A percentile compares a stretch with the other conserved stretches of the same genome.
phyloP scores from a whole-genome alignment of 92 coral and sea anemone species.

The Epizoanthus ramosus region DNA sequence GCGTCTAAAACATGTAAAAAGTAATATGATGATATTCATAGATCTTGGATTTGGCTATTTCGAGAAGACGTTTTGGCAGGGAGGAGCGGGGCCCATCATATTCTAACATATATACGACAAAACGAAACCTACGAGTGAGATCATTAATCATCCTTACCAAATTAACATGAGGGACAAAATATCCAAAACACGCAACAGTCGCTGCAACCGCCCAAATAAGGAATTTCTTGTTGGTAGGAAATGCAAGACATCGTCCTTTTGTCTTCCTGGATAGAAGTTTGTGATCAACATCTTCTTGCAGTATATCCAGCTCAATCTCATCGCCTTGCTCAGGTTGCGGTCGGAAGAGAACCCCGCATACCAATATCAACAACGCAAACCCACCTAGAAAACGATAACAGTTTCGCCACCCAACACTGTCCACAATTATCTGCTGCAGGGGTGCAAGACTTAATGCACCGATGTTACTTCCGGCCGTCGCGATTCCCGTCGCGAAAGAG shows the following conservation, averaged over 20 bases:
- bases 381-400: constrained; percentile 86
- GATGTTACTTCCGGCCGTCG: constrained; percentile 91
- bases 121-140: no score
- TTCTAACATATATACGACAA: no score
- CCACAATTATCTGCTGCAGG: constrained; percentile 79
- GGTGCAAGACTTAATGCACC: constrained; percentile 93
- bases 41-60: no score
- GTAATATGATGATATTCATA: no score
- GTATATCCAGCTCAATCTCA: background rate
- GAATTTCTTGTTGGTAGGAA: constrained; percentile 75
- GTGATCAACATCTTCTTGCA: background rate
- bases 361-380: constrained; percentile 66
- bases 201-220: constrained; percentile 82
- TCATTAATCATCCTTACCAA: constrained; percentile 59
- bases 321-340: constrained; percentile 61
- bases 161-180: constrained; percentile 94
- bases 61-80: no score
- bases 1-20: no score
- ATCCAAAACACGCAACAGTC: constrained; percentile 89
- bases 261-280: background rate
- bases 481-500: constrained; percentile 93
- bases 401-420: constrained; percentile 83
- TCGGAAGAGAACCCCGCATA: constrained; percentile 85
- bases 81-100: no score
- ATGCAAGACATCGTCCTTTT: background rate